These are phyloP conservation scores for Drepanosiphum platanoidis DNA, from an alignment of 2,888 invertebrate species.

Conservation along the genomic window DNA sequence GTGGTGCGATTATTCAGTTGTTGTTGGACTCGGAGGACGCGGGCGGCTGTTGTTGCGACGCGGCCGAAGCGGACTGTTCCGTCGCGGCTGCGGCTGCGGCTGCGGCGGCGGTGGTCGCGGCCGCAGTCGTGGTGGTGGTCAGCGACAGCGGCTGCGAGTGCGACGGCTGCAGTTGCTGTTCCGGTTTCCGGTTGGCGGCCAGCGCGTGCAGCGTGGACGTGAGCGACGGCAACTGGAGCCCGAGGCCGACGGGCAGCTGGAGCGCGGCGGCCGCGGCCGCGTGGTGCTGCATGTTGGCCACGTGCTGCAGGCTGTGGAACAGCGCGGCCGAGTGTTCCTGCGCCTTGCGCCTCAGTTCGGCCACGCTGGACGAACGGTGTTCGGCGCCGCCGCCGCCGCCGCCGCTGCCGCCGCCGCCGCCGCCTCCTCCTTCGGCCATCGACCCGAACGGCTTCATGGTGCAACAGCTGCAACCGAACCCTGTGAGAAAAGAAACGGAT, in stretches of 20 bases:
- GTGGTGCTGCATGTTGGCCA: conserved; percentile 73
- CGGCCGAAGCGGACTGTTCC: background rate
- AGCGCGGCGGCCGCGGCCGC: conserved; percentile 66
- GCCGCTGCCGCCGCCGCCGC: too few relatives aligned
- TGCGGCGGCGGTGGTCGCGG: conserved; percentile 1
- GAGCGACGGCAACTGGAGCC: conserved; percentile 66
- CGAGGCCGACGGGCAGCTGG: conserved; percentile 65
- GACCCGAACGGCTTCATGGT: conserved; percentile 57
- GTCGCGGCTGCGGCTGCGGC: conserved; percentile 41
- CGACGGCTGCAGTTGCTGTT: conserved; percentile 66
- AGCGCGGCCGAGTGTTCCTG: conserved; percentile 94
- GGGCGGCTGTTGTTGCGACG: conserved; percentile 24
- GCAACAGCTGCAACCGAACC: conserved; percentile 53
- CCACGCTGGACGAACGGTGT: conserved; percentile 79
- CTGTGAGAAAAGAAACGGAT: conserved; percentile 31
- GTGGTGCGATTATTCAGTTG: background rate
- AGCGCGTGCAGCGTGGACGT: conserved; percentile 65
- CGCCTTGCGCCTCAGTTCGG: conserved; percentile 90
- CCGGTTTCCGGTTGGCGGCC: conserved; percentile 64
- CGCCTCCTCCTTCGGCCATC: conserved; percentile 65
- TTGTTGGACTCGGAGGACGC: conserved; percentile 36
- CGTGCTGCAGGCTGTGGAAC: conserved; percentile 75
- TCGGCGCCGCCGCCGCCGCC: conserved; percentile 67
- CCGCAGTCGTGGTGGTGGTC: conserved; percentile 65
- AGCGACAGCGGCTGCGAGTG: conserved; percentile 70